Evolutionary conservation across 2,888 invertebrate species (phyloP), one percentile per base, ranked within the genome.

Genomic region (Nycteola revayana): DNA sequence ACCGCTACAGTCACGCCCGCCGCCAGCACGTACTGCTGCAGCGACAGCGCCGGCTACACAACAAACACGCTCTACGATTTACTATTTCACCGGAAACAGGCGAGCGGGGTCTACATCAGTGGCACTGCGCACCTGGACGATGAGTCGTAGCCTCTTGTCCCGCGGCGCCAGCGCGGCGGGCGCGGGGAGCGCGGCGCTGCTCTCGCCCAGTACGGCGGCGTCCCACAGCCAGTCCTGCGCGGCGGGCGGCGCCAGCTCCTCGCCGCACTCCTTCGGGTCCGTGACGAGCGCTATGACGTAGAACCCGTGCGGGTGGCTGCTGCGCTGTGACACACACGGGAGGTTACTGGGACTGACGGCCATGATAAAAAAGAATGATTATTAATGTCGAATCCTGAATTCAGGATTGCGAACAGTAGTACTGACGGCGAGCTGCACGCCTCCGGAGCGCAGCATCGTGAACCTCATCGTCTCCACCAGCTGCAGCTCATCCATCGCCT

Each of bases 401-500:
- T 18, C 6, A 18, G 3, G 18, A 6, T 18, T 5, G 3, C 18
- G 18, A 18, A 3, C n/a, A n/a, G n/a, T n/a, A n/a, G n/a, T n/a
- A n/a, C 7, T 55, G 55, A 87, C 87, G 66, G 76, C 61, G 9
- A 87, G 50, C 26, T 86, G 81, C 29, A 71, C 54, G 6, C 65
- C 86, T 9, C 77, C 86, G 9, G 84, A 83, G 20, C 68, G 70
- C 54, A 67, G 66, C 59, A 87, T 65, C 1, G 84, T 83, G 74
- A 87, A 75, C 31, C 82, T 60, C 29, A 69, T 36, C 3, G 69
- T 59, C 7, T 43, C 21, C 8, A 29, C 21, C 8, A 28, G 27
- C 28, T 52, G 45, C 9, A 72, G 46, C 7, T 66, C 71, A 1
- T 49, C 43, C 37, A 63, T 22, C 8, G 75, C 70, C 53, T 85